Evolutionary conservation across 2,888 invertebrate genomes (phyloP).

Genomic region (Ormyrus rosae): DNA sequence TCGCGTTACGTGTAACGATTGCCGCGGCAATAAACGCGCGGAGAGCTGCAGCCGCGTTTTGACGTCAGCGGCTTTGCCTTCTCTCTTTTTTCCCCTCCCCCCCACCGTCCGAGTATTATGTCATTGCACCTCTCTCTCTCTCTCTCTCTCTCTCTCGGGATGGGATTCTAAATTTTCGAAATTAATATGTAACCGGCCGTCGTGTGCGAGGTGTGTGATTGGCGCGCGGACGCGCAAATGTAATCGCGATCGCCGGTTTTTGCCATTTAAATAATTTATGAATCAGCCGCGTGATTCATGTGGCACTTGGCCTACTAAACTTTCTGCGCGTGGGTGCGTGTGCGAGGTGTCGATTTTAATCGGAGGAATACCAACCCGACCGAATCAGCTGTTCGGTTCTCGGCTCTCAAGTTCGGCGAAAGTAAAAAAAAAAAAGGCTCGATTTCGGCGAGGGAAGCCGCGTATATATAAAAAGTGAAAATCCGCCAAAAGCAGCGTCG

Average conservation of each 20-base stretch:
- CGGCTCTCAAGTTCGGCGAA: too few relatives aligned
- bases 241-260: slow-evolving; percentile 19
- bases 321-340: background rate
- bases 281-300: slow-evolving; percentile 31
- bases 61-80: too few relatives aligned
- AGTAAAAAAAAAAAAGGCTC: too few relatives aligned
- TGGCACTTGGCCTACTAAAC: slow-evolving; percentile 24
- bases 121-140: background rate
- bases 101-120: too few relatives aligned
- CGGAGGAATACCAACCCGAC: too few relatives aligned
- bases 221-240: background rate
- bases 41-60: background rate
- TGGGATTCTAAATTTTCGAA: too few relatives aligned
- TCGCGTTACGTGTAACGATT: slow-evolving; percentile 8
- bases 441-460: background rate
- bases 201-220: too few relatives aligned
- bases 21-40: background rate
- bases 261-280: slow-evolving; percentile 27
- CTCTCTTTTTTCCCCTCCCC: too few relatives aligned
- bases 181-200: too few relatives aligned
- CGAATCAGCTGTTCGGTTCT: too few relatives aligned
- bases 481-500: slow-evolving; percentile 2
- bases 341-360: too few relatives aligned
- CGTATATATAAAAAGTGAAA: background rate
- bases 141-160: background rate